phyloP scores from a whole-genome alignment of 64 coral and sea anemone species.

The Montipora foliosa region DNA sequence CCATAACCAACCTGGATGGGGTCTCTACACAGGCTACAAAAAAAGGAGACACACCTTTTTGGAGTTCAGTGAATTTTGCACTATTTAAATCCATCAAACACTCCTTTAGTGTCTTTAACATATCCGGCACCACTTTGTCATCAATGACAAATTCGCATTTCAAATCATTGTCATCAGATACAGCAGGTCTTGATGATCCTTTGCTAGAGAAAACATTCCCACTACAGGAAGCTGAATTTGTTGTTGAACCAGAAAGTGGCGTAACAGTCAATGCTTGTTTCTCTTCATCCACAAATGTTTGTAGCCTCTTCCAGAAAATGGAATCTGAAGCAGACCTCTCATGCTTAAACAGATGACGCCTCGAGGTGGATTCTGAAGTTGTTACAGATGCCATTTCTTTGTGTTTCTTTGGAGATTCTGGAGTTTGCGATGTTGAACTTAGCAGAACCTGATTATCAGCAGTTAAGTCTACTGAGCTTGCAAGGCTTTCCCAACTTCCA shows the following conservation, averaged over 20 bases:
- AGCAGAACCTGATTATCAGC: conserved; percentile 15
- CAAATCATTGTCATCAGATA: conserved; percentile 27
- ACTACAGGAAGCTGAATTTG: not conserved
- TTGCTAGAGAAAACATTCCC: conserved; percentile 25
- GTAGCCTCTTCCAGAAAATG: not conserved
- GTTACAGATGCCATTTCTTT: not conserved
- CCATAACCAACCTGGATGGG: not conserved
- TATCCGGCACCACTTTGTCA: conserved; percentile 42
- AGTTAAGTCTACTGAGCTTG: conserved; percentile 69
- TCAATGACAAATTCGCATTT: conserved; percentile 58
- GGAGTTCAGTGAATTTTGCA: conserved; percentile 38
- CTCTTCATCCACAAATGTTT: not conserved
- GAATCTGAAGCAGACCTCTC: conserved; percentile 7
- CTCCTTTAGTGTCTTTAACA: conserved; percentile 56
- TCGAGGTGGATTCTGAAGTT: not conserved
- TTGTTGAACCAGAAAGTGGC: not conserved
- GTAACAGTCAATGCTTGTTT: not conserved
- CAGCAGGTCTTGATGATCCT: conserved; percentile 22
- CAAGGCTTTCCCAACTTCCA: conserved; percentile 87
- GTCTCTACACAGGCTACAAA: not conserved
- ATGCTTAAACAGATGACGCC: conserved; percentile 33
- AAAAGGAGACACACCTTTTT: conserved; percentile 8
- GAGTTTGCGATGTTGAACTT: conserved; percentile 33
- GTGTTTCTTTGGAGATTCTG: conserved; percentile 12
- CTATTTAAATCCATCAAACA: conserved; percentile 65